Base-by-base conservation (phyloP, 2,888 invertebrate species). In the Agrenia bidenticulata region DNA sequence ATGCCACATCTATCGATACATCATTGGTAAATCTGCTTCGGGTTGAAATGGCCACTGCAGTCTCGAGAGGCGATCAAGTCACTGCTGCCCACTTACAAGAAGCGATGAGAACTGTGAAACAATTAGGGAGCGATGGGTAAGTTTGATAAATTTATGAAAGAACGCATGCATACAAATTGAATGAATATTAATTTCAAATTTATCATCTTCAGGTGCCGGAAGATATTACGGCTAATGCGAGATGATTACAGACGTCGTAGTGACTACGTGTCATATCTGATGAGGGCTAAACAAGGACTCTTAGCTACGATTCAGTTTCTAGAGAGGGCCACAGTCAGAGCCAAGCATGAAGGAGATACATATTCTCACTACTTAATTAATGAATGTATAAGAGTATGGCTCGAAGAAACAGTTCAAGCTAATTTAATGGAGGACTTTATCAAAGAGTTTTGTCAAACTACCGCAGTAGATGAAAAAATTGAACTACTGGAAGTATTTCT, bases 401-500 rank as follows among this genome's bases (percentile, higher is more conserved):
- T 93, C 55, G 89, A 92, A 68, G 88, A 88, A 64, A 85, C 73
- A 9, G 59, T 59, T 39, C 80, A 90, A 62, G 92, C 90, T 77
- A 80, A 84, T 53, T 84, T 87, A 54, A 84, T 94, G 75, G 82
- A 87, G 67, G 84, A 85, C 76, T 94, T 96, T 77, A 88, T 88
- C 63, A 82, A 85, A 27, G 90, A 94, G 77, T 94, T 97, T 80
- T 86, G 88, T 65, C 84, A 87, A 24, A 84, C 92, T 0, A 87
- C 85, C 1, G 84, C 92, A 26, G 88, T 93, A 71, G 96, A 97
- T 78, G 96, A 96, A 81, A 94, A 94, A 80, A 91, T 91, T 73
- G 90, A 93, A 80, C 83, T 92, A 75, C 87, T 97, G 73, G 90
- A 92, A 73, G 88, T 86, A 73, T 93, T 93, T 78, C 85, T 96